Conservation (phyloP, 2,113 vertebrate species). For the Bujurquina vittata region DNA sequence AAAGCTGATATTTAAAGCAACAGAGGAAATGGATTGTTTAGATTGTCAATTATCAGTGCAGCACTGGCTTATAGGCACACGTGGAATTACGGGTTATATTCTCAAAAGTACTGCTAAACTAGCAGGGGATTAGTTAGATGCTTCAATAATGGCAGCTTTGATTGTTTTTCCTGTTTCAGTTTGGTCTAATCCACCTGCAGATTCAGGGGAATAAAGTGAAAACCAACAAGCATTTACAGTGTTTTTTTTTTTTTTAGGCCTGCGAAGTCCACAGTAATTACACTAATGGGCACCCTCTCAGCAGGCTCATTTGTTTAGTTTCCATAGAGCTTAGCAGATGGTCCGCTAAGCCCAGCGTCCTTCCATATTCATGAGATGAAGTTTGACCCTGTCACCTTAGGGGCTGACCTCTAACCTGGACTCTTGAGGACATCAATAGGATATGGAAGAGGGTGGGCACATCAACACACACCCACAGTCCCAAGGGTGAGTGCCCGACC, state of each 20-base stretch:
- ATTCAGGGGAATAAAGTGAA: background rate
- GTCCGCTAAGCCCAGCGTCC: conserved; percentile 46
- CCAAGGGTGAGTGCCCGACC: conserved; percentile 32
- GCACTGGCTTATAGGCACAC: background rate
- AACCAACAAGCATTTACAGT: background rate
- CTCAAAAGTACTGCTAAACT: background rate
- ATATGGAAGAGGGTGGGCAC: conserved; percentile 45
- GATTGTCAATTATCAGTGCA: background rate
- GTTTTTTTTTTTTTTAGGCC: conserved; percentile 26
- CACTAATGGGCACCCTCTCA: conserved; percentile 53
- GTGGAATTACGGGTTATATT: background rate
- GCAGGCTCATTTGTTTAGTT: conserved; percentile 66
- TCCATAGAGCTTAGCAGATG: conserved; percentile 73
- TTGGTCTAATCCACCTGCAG: conserved; percentile 32
- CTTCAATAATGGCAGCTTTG: background rate
- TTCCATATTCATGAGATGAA: conserved; percentile 77
- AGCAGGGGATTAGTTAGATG: background rate
- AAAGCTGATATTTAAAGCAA: background rate
- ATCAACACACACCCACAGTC: conserved; percentile 48
- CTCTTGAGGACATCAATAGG: conserved; percentile 70
- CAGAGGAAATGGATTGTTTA: background rate
- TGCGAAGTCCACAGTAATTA: conserved; percentile 66
- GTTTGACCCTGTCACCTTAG: conserved; percentile 69
- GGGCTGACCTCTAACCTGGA: conserved; percentile 72
- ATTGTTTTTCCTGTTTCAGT: conserved; percentile 2